phyloP scores from a whole-genome alignment of 2,888 invertebrate genomes.

The Opisthograptis luteolata region DNA sequence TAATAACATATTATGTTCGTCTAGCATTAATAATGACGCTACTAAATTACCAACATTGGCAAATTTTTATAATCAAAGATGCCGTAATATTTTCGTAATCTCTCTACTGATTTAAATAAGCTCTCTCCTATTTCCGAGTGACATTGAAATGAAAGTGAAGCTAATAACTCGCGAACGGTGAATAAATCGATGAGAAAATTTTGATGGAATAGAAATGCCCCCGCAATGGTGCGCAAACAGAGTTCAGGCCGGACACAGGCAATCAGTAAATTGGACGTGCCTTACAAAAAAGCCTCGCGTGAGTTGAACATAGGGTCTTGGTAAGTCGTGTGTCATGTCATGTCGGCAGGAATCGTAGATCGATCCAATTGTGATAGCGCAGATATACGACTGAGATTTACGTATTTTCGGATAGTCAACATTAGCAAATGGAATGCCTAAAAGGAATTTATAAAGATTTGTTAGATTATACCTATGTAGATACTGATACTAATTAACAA shows the following conservation, averaged over 20 bases:
- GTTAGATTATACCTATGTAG: too few relatives aligned
- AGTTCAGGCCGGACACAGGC: slow-evolving; percentile 26
- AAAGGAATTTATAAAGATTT: too few relatives aligned
- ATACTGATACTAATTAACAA: too few relatives aligned
- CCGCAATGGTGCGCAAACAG: slow-evolving; percentile 34
- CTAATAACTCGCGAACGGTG: slow-evolving; percentile 63
- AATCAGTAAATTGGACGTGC: slow-evolving; percentile 30
- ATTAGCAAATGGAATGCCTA: too few relatives aligned
- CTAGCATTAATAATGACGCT: too few relatives aligned
- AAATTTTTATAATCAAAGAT: slow-evolving; percentile 18
- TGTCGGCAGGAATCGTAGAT: too few relatives aligned
- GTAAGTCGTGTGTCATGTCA: too few relatives aligned
- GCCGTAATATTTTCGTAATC: slow-evolving; percentile 24
- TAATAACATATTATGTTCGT: too few relatives aligned
- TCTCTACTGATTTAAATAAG: slow-evolving; percentile 26
- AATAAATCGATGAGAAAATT: slow-evolving; percentile 52
- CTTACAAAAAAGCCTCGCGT: not conserved
- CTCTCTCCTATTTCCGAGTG: slow-evolving; percentile 44
- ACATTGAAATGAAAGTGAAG: slow-evolving; percentile 77
- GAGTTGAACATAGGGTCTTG: too few relatives aligned
- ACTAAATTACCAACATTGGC: not conserved
- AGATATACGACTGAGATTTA: too few relatives aligned
- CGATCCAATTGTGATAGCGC: too few relatives aligned
- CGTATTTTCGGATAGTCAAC: too few relatives aligned
- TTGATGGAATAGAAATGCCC: slow-evolving; percentile 49